A percentile compares a stretch with the other conserved stretches of the same genome.
Evolutionary conservation across 2,797 vertebrate genomes (phyloP).

Genomic region (Podarcis siculus): DNA sequence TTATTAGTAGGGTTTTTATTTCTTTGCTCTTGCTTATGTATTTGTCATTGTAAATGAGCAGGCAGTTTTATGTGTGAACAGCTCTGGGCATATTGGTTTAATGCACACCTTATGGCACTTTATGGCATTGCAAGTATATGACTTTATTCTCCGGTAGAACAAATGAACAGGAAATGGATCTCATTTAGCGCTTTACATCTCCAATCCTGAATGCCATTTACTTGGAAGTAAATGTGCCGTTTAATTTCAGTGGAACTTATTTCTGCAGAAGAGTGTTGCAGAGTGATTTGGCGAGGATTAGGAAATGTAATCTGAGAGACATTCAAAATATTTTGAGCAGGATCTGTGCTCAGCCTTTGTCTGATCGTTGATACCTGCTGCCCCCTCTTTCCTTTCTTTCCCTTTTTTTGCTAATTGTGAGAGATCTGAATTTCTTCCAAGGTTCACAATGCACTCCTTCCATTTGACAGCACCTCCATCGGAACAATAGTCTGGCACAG

Average conservation of each 20-base stretch:
- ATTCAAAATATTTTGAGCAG: not conserved
- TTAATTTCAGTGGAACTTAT: not conserved
- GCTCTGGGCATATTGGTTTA: not conserved
- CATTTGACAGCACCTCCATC: not conserved
- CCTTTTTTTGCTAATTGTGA: not conserved
- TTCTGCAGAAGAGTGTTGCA: not conserved
- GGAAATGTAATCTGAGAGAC: not conserved
- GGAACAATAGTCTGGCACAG: not conserved
- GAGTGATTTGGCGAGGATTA: not conserved
- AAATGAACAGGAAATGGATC: not conserved
- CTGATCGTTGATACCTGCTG: not conserved
- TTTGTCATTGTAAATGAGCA: not conserved
- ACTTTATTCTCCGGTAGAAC: constrained; percentile 8
- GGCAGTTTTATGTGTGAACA: not conserved
- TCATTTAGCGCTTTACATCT: not conserved
- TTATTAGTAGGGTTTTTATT: not conserved
- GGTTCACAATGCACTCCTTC: not conserved
- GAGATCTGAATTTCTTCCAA: constrained; percentile 14
- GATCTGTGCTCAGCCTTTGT: not conserved
- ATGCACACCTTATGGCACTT: not conserved
- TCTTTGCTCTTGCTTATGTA: not conserved
- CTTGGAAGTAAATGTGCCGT: not conserved
- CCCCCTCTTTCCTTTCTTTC: not conserved
- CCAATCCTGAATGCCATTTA: not conserved
- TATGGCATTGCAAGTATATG: not conserved